These are phyloP conservation scores for Panthera leo DNA, from an alignment of 2,113 vertebrate species.

Conservation along the genomic window DNA sequence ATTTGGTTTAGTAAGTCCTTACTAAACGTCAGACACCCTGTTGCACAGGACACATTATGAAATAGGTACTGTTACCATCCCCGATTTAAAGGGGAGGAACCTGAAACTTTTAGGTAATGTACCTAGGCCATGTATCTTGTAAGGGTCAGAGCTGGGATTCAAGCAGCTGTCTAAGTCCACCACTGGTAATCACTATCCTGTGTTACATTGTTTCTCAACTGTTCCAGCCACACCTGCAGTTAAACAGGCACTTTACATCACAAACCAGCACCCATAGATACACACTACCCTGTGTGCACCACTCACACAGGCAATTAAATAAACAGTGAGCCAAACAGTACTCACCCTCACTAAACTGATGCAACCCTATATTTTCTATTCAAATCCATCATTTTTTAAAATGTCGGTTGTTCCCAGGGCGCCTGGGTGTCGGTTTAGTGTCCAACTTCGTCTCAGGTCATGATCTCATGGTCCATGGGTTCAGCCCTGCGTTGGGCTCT, in stretches of 20 bases:
- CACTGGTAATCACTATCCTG: neutral
- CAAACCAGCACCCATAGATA: neutral
- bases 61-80: neutral
- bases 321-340: neutral
- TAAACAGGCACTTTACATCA: neutral
- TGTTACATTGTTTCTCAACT: neutral
- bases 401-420: neutral
- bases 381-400: neutral
- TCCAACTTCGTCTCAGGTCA: too few relatives aligned
- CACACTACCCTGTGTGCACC: rapidly evolving
- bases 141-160: neutral
- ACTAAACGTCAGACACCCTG: neutral
- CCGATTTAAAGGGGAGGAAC: neutral
- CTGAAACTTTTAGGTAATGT: neutral
- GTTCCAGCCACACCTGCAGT: neutral
- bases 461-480: too few relatives aligned
- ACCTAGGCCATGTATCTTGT: neutral
- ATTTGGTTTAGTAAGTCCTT: neutral
- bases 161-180: neutral
- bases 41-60: neutral
- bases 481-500: too few relatives aligned
- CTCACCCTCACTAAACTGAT: neutral
- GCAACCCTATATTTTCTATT: neutral
- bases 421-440: too few relatives aligned
- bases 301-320: neutral